Evolutionary conservation across 2,888 invertebrate species (phyloP), one percentile per base, ranked within the genome.

Genomic region (Lamellibrachia satsuma): DNA sequence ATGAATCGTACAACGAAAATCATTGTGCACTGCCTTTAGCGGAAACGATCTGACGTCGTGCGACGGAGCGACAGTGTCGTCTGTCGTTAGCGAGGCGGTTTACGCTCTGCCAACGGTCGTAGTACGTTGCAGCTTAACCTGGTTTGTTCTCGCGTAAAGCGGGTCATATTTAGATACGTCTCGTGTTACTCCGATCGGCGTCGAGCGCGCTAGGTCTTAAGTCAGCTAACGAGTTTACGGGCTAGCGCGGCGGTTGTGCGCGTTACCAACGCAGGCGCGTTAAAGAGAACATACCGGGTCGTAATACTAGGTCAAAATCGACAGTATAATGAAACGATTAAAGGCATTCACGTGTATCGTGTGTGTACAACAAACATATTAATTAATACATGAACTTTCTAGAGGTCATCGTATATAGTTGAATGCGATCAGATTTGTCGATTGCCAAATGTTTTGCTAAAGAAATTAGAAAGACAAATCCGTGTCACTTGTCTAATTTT

Each of bases 81-180:
- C 22, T 75, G 75, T 22, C 22, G 11, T 75, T 75, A 39, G 75
- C 75, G 22, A 22, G 75, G 75, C n/a, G 15, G 75, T 75, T 75
- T 75, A 75, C 75, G 22, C 75, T 11, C 75, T 22, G 75, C 75
- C 75, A 15, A 11, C 75, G 75, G 6, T 22, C 75, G 75, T 75
- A 75, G 75, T 75, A 75, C 22, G 22, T 6, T n/a, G 75, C 11
- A 3, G 75, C 75, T 75, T 75, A 75, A 75, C 75, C 75, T 75
- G n/a, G 75, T 75, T 75, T 75, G 75, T 75, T 75, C n/a, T 75
- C 75, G n/a, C 75, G 22, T 75, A 75, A 75, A 75, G 75, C 75
- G 22, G 75, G 75, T 75, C 75, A 75, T 75, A 75, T 75, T 75
- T 75, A 75, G 75, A 75, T 75, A 75, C 75, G 75, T 75, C 75